Evolutionary conservation across 2,113 vertebrate genomes (phyloP).

Genomic region (Thamnaconus septentrionalis): DNA sequence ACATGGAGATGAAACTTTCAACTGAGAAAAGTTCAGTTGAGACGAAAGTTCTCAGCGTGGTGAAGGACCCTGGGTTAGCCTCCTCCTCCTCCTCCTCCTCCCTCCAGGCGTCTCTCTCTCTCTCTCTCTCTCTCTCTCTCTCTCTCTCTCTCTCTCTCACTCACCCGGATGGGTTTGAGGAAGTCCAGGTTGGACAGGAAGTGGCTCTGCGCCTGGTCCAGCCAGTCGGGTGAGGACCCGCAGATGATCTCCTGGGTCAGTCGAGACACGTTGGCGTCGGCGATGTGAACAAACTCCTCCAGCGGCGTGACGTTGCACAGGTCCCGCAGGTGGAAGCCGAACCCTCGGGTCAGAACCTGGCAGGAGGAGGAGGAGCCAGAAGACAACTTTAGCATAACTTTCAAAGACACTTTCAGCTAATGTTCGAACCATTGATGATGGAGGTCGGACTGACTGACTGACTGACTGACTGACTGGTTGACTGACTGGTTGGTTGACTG

Average conservation of each 20-base stretch:
- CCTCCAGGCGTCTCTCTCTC: too few species aligned
- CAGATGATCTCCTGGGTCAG: conserved; percentile 81
- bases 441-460: too few species aligned
- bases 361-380: not conserved
- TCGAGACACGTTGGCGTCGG: conserved; percentile 64
- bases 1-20: too few species aligned
- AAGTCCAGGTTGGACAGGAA: conserved; percentile 86
- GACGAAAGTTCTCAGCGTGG: too few species aligned
- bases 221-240: conserved; percentile 78
- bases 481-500: too few species aligned
- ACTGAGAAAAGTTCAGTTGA: too few species aligned
- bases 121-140: not conserved
- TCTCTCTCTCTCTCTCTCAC: conserved; percentile 14
- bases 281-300: conserved; percentile 81
- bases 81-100: too few species aligned
- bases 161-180: conserved; percentile 85
- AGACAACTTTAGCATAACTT: not conserved
- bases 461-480: too few species aligned
- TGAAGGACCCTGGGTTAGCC: too few species aligned
- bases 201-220: conserved; percentile 75
- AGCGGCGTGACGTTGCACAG: conserved; percentile 80
- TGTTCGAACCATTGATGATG: too few species aligned
- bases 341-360: conserved; percentile 85
- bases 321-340: conserved; percentile 81
- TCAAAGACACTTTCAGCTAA: not conserved